Evolutionary conservation across 2,797 vertebrate genomes (phyloP).

Genomic region (Phataginus tricuspis): DNA sequence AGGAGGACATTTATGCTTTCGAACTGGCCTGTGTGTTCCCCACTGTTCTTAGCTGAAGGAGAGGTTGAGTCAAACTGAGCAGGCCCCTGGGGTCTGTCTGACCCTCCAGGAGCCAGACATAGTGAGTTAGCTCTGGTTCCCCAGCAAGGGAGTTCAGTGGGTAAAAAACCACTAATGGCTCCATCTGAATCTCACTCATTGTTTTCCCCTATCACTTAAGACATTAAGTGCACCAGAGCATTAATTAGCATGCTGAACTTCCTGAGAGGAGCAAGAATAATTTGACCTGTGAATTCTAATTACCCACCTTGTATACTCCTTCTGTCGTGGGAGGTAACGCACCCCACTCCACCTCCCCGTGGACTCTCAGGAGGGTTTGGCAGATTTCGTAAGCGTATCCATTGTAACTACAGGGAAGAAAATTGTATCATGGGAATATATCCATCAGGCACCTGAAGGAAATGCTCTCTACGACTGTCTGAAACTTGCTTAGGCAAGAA

Average conservation of each 20-base stretch:
- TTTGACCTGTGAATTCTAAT: conserved; percentile 55
- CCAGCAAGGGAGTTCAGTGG: not conserved
- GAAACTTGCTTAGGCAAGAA: conserved; percentile 52
- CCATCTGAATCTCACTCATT: conserved; percentile 56
- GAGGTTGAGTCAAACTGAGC: conserved; percentile 5
- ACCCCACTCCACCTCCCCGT: not conserved
- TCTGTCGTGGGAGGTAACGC: conserved; percentile 31
- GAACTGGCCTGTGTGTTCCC: not conserved
- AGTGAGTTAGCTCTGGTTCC: not conserved
- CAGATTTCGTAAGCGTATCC: conserved; percentile 62
- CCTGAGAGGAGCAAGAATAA: conserved; percentile 58
- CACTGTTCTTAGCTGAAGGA: not conserved
- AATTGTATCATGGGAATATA: conserved; percentile 74
- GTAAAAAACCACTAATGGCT: conserved; percentile 48
- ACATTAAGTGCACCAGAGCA: conserved; percentile 56
- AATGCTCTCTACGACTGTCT: not conserved
- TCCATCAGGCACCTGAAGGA: conserved; percentile 51
- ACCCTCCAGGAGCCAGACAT: conserved; percentile 35
- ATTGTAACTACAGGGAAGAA: conserved; percentile 50
- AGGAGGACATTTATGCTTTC: not conserved
- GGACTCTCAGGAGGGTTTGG: conserved; percentile 50
- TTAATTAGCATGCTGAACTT: conserved; percentile 12
- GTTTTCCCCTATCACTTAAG: conserved; percentile 69
- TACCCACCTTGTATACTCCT: conserved; percentile 32
- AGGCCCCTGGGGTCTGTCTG: not conserved